Evolutionary conservation across 2,888 invertebrate genomes (phyloP).

Genomic region (Fabriciana adippe): DNA sequence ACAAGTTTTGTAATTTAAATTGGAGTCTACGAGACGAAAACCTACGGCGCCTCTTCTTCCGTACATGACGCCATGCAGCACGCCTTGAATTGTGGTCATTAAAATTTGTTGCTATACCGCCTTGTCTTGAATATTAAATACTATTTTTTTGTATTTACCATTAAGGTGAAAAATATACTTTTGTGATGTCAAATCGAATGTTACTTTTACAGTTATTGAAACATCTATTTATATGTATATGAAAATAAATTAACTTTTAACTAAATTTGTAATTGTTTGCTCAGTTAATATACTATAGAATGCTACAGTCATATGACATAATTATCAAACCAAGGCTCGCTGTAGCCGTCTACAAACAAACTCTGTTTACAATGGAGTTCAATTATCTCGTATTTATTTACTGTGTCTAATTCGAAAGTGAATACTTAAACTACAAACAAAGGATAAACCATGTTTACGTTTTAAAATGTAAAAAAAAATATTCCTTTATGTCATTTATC

Average conservation of each 20-base stretch:
- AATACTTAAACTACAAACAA: slow-evolving; percentile 18
- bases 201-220: too few relatives aligned
- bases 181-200: too few relatives aligned
- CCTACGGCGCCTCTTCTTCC: slow-evolving; percentile 20
- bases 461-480: slow-evolving; percentile 5
- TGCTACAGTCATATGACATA: slow-evolving; percentile 42
- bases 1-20: slow-evolving; percentile 14
- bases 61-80: slow-evolving; percentile 26
- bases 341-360: slow-evolving; percentile 38
- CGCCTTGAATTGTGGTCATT: slow-evolving; percentile 24
- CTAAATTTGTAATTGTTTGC: slow-evolving; percentile 11
- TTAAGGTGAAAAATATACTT: too few relatives aligned
- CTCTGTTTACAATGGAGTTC: slow-evolving; percentile 36
- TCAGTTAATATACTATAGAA: slow-evolving; percentile 16
- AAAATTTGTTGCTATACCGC: slow-evolving; percentile 17
- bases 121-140: slow-evolving; percentile 4
- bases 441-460: slow-evolving; percentile 19
- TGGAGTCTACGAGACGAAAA: slow-evolving; percentile 18
- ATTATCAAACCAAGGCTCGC: slow-evolving; percentile 45
- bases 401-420: slow-evolving; percentile 24
- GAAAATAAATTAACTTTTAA: not conserved
- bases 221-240: too few relatives aligned
- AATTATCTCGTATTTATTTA: slow-evolving; percentile 38
- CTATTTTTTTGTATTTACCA: too few relatives aligned
- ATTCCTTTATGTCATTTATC: too few relatives aligned